Percentiles rank a stretch among this genome's conserved stretches.
phyloP scores from a whole-genome alignment of 37 sponge, comb jelly and placozoan species.

The Amphimedon queenslandica region DNA sequence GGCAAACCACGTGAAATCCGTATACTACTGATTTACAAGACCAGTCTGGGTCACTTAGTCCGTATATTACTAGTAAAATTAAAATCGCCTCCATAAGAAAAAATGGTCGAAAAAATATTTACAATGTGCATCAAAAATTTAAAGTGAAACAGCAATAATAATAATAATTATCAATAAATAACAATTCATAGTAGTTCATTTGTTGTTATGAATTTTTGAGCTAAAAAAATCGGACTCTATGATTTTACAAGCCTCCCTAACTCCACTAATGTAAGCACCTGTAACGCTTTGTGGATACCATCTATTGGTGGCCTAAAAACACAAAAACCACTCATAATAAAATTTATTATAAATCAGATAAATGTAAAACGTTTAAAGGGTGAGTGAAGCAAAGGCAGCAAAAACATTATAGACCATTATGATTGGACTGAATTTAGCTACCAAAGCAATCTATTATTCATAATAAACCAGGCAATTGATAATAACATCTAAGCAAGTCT shows the following conservation, averaged over 20 bases:
- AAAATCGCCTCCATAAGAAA: neutral
- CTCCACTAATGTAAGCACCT: conserved; percentile 87
- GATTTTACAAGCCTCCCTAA: conserved; percentile 86
- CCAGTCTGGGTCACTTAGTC: neutral
- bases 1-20: too few relatives aligned
- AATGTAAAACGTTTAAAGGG: too few relatives aligned
- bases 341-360: neutral
- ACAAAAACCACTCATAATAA: neutral
- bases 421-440: too few relatives aligned
- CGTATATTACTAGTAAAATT: neutral
- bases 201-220: too few relatives aligned
- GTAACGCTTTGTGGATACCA: conserved; percentile 89
- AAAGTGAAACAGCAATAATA: neutral
- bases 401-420: too few relatives aligned
- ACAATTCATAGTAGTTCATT: too few relatives aligned
- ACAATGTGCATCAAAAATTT: neutral
- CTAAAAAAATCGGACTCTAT: conserved; percentile 21
- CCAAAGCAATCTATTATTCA: too few relatives aligned
- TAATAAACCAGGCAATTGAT: too few relatives aligned
- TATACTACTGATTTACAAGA: too few relatives aligned
- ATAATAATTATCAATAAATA: neutral
- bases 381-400: too few relatives aligned
- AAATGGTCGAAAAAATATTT: neutral
- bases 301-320: conserved; percentile 71
- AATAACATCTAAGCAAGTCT: too few relatives aligned